Percentiles rank a stretch among this genome's conserved stretches.
Evolutionary conservation across 2,797 vertebrate genomes (phyloP).

Genomic region (Pantherophis alleghaniensis): DNA sequence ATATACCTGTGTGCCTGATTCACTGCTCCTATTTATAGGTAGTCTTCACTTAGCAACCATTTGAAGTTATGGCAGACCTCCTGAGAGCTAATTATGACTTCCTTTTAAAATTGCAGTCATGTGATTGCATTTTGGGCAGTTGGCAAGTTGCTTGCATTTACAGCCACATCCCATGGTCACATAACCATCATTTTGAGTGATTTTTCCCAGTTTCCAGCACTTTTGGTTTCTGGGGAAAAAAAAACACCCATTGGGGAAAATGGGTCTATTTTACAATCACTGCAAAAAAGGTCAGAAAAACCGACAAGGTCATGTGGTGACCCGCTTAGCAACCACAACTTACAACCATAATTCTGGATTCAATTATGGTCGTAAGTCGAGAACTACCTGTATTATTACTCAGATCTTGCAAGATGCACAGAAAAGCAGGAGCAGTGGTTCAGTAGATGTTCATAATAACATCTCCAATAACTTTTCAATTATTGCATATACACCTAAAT

Average conservation of each 20-base stretch:
- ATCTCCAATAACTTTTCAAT: background rate
- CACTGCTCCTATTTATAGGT: background rate
- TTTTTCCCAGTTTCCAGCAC: background rate
- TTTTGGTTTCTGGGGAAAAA: no score
- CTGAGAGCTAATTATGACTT: background rate
- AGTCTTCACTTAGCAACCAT: background rate
- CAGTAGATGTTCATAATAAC: background rate
- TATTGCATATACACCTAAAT: background rate
- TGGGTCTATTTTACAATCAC: no score
- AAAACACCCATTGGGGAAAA: no score
- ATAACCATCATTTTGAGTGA: background rate
- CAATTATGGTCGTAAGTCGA: no score
- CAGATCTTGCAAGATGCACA: background rate
- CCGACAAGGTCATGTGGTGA: no score
- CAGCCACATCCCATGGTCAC: background rate
- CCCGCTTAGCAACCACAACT: no score
- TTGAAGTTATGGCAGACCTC: background rate
- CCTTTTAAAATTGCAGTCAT: background rate
- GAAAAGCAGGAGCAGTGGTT: background rate
- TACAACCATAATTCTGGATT: no score
- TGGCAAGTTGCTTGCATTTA: background rate
- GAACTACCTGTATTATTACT: background rate
- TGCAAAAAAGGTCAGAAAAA: no score
- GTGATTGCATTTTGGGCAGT: background rate
- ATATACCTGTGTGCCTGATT: background rate